Evolutionary conservation across 2,888 invertebrate genomes (phyloP), one percentile per base, ranked within the genome.

Genomic region (Biston betularia): DNA sequence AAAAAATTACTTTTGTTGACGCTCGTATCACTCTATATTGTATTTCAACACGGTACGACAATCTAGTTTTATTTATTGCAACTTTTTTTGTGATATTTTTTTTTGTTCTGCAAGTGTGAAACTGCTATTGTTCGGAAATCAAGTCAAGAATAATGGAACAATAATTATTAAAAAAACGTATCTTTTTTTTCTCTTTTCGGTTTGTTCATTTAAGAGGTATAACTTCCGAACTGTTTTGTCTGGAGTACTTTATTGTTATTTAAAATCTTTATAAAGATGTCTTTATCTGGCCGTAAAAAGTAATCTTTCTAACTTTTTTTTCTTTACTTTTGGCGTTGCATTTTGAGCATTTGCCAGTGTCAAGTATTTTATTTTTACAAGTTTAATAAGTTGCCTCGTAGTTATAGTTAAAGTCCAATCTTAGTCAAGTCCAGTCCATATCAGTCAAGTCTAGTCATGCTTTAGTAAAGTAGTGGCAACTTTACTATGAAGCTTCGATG

Each of bases 1-100:
- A 89, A 90, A 89, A 88, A 87, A 79, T 79, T 77, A 80, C 79
- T 83, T 79, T 60, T 62, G 57, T 58, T 49, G 66, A 57, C 53
- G 58, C 75, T 69, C 75, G 78, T 82, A 80, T 79, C 75, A 76
- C 79, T 85, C 79, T 53, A 80, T 85, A 82, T 85, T 85, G 80
- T 85, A 74, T 81, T 83, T 33, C 35, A 48, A 55, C 54, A 33
- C 33, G 48, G 50, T 61, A 50, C 40, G 52, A 48, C 11, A 76
- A 78, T 81, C 81, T 82, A 69, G 60, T 71, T 68, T 75, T 75
- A 40, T 74, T 74, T 69, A 70, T 63, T 57, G 63, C 64, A 24
- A 6, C 38, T 57, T 57, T 63, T 63, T 50, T 57, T 34, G 46
- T 63, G 33, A 49, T 15, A 6, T 10, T 12, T 34, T 35, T 46